phyloP scores from a whole-genome alignment of 23 tunicate species.

The Clavelina lepadiformis region DNA sequence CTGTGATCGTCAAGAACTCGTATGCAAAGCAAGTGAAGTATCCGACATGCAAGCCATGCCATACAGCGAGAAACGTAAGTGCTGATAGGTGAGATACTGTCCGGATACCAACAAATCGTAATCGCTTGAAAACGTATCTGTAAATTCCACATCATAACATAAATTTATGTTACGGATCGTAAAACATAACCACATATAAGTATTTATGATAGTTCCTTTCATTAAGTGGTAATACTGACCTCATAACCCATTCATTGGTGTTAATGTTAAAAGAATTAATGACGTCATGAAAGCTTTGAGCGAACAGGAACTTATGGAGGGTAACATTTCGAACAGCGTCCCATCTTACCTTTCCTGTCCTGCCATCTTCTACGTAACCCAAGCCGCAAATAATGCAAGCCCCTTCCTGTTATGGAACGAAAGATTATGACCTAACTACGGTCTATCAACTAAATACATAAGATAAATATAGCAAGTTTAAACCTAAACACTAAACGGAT shows the following conservation, averaged over 20 bases:
- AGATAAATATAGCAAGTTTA: too few species aligned
- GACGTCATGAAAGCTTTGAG: constrained; percentile 47
- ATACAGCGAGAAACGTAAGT: constrained; percentile 59
- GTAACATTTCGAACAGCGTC: constrained; percentile 58
- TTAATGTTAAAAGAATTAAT: constrained; percentile 61
- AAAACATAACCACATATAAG: background rate
- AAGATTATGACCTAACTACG: too few species aligned
- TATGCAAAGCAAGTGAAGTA: constrained; percentile 64
- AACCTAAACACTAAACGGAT: too few species aligned
- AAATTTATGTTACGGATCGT: background rate
- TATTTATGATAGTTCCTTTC: background rate
- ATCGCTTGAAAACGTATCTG: constrained; percentile 71
- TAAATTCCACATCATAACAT: background rate
- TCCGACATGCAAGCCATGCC: constrained; percentile 84
- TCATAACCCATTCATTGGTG: constrained; percentile 67
- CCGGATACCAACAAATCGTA: constrained; percentile 51
- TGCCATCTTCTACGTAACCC: constrained; percentile 40
- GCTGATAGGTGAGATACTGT: constrained; percentile 40
- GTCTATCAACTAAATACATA: too few species aligned
- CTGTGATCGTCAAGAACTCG: constrained; percentile 60
- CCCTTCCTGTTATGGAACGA: constrained; percentile 71
- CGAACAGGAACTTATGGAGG: constrained; percentile 20
- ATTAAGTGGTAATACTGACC: constrained; percentile 1
- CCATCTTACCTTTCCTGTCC: constrained; percentile 48
- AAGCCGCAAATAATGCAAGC: constrained; percentile 57